These are phyloP conservation scores for Dioctria linearis DNA, from an alignment of 2,888 invertebrate species.

Conservation along the genomic window DNA sequence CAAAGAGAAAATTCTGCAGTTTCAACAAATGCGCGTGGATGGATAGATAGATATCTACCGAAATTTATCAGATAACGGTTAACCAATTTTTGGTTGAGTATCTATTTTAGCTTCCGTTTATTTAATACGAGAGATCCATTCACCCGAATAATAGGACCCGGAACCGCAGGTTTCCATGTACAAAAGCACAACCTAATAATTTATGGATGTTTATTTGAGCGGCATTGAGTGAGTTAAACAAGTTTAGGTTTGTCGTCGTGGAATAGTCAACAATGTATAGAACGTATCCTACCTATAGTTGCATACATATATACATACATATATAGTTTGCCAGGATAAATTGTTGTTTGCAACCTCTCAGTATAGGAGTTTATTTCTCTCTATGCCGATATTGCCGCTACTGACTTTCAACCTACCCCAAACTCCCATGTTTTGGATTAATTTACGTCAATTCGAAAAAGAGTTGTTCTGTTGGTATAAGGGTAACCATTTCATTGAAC, in stretches of 20 bases:
- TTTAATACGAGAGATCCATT: slow-evolving; percentile 41
- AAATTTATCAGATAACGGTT: slow-evolving; percentile 50
- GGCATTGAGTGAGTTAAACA: slow-evolving; percentile 36
- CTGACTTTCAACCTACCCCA: background rate
- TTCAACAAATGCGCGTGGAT: slow-evolving; percentile 21
- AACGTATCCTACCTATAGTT: background rate
- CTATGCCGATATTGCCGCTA: background rate
- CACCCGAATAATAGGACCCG: slow-evolving; percentile 40
- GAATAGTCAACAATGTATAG: slow-evolving; percentile 41
- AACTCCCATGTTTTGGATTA: slow-evolving; percentile 11
- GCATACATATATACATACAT: no score
- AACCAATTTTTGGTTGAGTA: slow-evolving; percentile 29
- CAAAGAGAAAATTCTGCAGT: slow-evolving; percentile 10
- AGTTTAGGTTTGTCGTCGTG: slow-evolving; percentile 29
- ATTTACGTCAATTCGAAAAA: slow-evolving; percentile 28
- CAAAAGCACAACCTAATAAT: slow-evolving; percentile 37
- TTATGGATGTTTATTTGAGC: slow-evolving; percentile 48
- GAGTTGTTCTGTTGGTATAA: background rate
- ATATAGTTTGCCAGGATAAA: background rate
- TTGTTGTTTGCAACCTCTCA: background rate
- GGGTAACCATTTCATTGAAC: background rate
- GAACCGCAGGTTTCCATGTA: slow-evolving; percentile 20
- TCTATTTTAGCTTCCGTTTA: slow-evolving; percentile 51
- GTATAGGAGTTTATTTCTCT: background rate
- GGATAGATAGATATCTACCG: slow-evolving; percentile 7